Evolutionary conservation across 2,113 vertebrate genomes (phyloP), one percentile per base, ranked within the genome.

Genomic region (Helogale parvula): DNA sequence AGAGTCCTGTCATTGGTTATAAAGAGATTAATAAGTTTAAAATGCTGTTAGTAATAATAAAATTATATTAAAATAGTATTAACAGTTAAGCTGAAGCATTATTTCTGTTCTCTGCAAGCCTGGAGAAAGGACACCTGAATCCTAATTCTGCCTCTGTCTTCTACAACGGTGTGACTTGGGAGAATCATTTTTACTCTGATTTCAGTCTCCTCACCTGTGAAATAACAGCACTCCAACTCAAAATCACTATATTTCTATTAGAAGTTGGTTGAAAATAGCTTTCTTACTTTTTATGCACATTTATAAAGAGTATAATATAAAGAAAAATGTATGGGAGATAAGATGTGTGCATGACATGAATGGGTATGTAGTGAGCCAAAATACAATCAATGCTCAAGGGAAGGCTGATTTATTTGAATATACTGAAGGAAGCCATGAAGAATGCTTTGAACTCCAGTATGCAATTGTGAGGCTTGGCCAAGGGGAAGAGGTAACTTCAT

Each of bases 161-260:
- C 52, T n/a, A 19, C 35, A 2, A 0, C 21, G 19, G 50, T 52
- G 31, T 38, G 17, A 45, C 27, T 10, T 80, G 65, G 15, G 14
- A 71, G 90, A 72, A 19, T 13, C 1, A 19, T 27, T 45, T 31
- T 27, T 63, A 27, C 27, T 92, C n/a, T 63, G 35, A 4, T 74
- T 79, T 77, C 74, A 14, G 23, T 23, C 7, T 88, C 13, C 57
- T 71, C 21, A 63, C 84, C 13, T 68, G 23, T 60, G 63, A 93
- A 60, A 33, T 52, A 21, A 29, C 14, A 38, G 23, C 2, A 27
- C 0, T 5, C 38, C n/a, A 35, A n/a, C 45, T 81, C 35, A 60
- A 82, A 92, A 66, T 94, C 66, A 54, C 11, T 19, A 6, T 23
- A 45, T n/a, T 90, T 94, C 88, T 65, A 74, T 29, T 47, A 90